Evolutionary conservation across 2,797 vertebrate species (phyloP).

Genomic region (Capromys pilorides): DNA sequence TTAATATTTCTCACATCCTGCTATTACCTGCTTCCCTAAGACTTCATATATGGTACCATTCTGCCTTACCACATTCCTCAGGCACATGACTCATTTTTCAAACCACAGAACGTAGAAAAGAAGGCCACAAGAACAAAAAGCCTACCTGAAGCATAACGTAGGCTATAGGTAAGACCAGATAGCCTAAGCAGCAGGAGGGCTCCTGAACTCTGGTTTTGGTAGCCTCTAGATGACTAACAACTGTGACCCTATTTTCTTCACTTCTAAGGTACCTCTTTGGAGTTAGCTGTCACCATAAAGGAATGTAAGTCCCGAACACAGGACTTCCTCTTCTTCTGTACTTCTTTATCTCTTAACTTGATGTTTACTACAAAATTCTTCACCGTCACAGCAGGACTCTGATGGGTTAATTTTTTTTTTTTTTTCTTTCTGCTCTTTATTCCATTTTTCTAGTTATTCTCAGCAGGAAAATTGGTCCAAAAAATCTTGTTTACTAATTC

Average conservation of each 20-base stretch:
- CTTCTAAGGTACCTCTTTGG: background rate
- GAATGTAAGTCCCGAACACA: background rate
- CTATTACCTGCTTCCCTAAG: background rate
- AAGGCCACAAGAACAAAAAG: background rate
- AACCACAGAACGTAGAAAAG: background rate
- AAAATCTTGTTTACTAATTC: constrained; percentile 25
- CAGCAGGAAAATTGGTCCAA: background rate
- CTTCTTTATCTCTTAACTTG: background rate
- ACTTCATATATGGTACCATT: background rate
- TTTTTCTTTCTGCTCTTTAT: background rate
- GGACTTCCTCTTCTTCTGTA: background rate
- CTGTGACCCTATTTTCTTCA: background rate
- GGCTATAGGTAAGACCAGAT: background rate
- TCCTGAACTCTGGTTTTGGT: background rate
- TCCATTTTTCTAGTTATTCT: background rate
- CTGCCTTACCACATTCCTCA: background rate
- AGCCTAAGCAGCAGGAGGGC: background rate
- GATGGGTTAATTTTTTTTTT: background rate
- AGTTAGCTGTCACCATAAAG: background rate
- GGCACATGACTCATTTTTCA: background rate
- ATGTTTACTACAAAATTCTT: background rate
- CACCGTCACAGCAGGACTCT: background rate
- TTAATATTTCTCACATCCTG: background rate
- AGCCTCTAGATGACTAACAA: background rate
- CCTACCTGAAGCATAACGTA: background rate